phyloP scores from a whole-genome alignment of 2,888 invertebrate genomes.

The Stictocephala bisonia region DNA sequence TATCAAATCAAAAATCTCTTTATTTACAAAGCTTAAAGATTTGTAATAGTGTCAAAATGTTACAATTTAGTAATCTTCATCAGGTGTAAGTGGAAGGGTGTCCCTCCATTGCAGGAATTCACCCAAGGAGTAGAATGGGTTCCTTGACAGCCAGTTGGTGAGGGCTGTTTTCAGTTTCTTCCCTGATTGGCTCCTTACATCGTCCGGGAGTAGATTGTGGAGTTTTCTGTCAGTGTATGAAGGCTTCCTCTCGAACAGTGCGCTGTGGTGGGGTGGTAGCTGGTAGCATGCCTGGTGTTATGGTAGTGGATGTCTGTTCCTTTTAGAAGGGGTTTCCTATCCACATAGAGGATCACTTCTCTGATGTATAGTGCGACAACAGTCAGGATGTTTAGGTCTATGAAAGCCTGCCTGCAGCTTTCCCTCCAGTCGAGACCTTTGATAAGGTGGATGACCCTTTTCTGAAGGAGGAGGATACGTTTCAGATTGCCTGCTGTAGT shows the following conservation, averaged over 20 bases:
- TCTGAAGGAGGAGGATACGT: constrained; percentile 1
- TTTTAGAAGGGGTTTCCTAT: constrained; percentile 1
- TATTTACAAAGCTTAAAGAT: no score
- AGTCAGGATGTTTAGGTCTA: neutral
- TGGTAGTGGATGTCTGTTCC: neutral
- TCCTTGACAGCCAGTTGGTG: neutral
- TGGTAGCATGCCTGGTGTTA: neutral
- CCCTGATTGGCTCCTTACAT: neutral
- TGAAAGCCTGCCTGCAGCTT: neutral
- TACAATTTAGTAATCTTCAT: no score
- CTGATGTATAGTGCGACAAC: neutral
- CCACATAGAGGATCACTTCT: neutral
- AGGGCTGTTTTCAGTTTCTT: neutral
- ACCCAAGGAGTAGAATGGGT: neutral
- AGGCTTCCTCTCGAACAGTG: neutral
- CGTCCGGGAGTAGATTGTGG: neutral
- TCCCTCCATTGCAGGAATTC: neutral
- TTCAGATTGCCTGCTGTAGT: neutral
- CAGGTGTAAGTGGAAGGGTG: no score
- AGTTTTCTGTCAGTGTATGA: constrained; percentile 1
- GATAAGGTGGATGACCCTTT: neutral
- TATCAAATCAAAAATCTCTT: no score
- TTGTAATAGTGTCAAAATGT: no score
- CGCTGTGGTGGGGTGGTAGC: neutral
- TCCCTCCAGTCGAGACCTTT: neutral